Evolutionary conservation across 35 echinoderm and acorn worm genomes (phyloP).

Genomic region (Patiria miniata): DNA sequence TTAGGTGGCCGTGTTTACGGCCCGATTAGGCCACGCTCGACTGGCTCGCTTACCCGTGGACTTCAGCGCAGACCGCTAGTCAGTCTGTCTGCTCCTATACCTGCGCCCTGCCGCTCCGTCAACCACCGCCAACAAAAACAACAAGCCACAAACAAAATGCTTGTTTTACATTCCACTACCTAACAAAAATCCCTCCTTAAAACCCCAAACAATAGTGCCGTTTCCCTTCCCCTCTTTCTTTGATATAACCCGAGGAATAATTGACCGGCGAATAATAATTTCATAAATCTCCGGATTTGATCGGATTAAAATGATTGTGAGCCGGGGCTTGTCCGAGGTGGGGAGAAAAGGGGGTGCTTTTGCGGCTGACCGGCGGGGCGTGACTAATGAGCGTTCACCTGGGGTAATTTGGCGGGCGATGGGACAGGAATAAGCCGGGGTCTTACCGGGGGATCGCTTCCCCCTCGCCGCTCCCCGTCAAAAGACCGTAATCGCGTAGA

Average conservation of each 20-base stretch:
- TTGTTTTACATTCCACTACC: not conserved
- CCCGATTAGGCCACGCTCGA: not conserved
- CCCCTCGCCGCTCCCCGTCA: not conserved
- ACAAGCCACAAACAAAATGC: not conserved
- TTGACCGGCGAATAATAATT: not conserved
- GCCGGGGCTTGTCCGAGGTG: not conserved
- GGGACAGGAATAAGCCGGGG: not conserved
- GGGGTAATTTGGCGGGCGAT: conserved; percentile 23
- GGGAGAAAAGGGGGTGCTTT: not conserved
- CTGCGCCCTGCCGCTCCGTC: not conserved
- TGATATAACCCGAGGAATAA: not conserved
- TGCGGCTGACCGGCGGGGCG: not conserved
- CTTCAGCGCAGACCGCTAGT: not conserved
- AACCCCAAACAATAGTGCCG: not conserved
- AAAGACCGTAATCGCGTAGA: conserved; percentile 10
- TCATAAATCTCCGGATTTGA: conserved; percentile 29
- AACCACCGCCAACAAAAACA: not conserved
- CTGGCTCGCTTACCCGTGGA: not conserved
- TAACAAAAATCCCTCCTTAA: conserved; percentile 1
- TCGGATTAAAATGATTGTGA: conserved; percentile 15
- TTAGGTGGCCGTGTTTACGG: not conserved
- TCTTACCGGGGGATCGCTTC: not conserved
- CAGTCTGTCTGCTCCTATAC: conserved; percentile 1
- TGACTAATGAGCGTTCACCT: conserved; percentile 11
- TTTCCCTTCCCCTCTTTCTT: not conserved